phyloP scores from a whole-genome alignment of 2,888 invertebrate genomes.

The Dynastes tityus region DNA sequence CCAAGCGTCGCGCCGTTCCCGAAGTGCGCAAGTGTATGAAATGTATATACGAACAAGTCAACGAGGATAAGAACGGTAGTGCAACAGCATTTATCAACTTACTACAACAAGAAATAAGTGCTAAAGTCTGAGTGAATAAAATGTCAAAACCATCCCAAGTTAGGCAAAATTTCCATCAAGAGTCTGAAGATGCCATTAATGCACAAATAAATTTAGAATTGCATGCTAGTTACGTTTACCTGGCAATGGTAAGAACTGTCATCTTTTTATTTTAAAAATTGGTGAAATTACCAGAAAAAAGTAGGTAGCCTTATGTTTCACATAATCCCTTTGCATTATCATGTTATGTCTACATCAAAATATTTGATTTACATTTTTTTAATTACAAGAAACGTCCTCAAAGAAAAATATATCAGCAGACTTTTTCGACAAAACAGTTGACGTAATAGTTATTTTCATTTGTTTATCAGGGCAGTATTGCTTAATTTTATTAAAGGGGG shows the following conservation, averaged over 20 bases:
- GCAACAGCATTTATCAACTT: neutral
- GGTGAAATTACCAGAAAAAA: too few relatives aligned
- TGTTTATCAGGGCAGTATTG: too few relatives aligned
- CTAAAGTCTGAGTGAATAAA: neutral
- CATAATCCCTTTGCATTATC: too few relatives aligned
- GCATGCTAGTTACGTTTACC: constrained; percentile 81
- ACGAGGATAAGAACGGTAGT: neutral
- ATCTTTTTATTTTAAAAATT: neutral
- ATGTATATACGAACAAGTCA: neutral
- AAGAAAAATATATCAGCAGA: too few relatives aligned
- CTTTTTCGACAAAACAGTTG: too few relatives aligned
- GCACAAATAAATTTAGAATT: constrained; percentile 84
- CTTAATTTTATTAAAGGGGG: too few relatives aligned
- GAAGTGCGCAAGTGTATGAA: neutral
- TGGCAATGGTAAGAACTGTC: constrained; percentile 79
- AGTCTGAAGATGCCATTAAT: constrained; percentile 79
- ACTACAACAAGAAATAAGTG: neutral
- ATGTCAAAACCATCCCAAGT: constrained; percentile 69
- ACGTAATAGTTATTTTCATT: too few relatives aligned
- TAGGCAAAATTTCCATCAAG: constrained; percentile 78
- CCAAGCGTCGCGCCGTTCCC: constrained; percentile 15
- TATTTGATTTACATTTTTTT: too few relatives aligned
- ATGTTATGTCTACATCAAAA: too few relatives aligned
- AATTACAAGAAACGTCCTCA: too few relatives aligned
- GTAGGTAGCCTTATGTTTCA: too few relatives aligned